Percentiles rank a stretch among this genome's conserved stretches.
Evolutionary conservation across 2,797 vertebrate genomes (phyloP).

Genomic region (Arrhamphus sclerolepis): DNA sequence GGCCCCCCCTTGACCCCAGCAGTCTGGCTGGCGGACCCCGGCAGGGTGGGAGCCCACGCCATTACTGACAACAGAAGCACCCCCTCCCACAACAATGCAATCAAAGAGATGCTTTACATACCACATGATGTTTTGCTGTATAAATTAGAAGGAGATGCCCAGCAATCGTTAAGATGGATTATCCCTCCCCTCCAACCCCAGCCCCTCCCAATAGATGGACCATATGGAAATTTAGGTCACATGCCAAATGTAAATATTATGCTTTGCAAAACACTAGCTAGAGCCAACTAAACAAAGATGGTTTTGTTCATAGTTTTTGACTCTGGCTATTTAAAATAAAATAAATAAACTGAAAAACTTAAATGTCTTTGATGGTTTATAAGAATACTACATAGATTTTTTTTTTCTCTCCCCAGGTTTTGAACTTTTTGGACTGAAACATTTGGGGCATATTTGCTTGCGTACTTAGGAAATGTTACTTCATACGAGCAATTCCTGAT

Average conservation of each 20-base stretch:
- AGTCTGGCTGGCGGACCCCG: slow-evolving; percentile 61
- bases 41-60: slow-evolving; percentile 28
- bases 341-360: too few species aligned
- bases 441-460: too few species aligned
- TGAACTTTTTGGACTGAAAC: too few species aligned
- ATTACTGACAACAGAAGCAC: slow-evolving; percentile 42
- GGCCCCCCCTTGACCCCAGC: slow-evolving; percentile 53
- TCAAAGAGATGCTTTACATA: slow-evolving; percentile 76
- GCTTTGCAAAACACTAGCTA: slow-evolving; percentile 34
- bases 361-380: too few species aligned
- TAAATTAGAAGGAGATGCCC: slow-evolving; percentile 62
- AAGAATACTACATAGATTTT: too few species aligned
- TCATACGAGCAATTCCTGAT: too few species aligned
- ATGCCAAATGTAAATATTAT: slow-evolving; percentile 71
- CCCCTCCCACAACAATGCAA: slow-evolving; percentile 60
- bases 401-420: too few species aligned
- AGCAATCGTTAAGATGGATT: slow-evolving; percentile 71
- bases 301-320: slow-evolving; percentile 16
- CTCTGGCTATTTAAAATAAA: neutral
- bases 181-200: slow-evolving; percentile 41
- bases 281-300: neutral
- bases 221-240: slow-evolving; percentile 76
- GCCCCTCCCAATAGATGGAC: slow-evolving; percentile 13
- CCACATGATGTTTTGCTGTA: slow-evolving; percentile 75
- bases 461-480: too few species aligned